phyloP scores from a whole-genome alignment of 2,113 vertebrate species.

The Cranoglanis bouderius region DNA sequence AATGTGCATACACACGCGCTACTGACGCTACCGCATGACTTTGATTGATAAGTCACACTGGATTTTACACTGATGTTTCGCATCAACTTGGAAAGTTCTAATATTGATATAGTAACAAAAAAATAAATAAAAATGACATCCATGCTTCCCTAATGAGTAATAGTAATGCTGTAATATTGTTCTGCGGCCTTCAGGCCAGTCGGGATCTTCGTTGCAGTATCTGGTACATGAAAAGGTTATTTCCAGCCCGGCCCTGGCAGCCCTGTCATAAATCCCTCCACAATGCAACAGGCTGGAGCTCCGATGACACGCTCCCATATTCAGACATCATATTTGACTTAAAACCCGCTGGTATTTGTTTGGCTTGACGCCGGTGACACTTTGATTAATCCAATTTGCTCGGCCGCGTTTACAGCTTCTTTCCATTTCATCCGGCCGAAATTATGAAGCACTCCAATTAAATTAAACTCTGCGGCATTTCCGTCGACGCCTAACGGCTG shows the following conservation, averaged over 20 bases:
- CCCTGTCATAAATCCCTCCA: slow-evolving; percentile 47
- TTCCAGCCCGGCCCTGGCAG: slow-evolving; percentile 39
- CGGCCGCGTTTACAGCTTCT: slow-evolving; percentile 44
- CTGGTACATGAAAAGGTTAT: slow-evolving; percentile 51
- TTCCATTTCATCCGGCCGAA: slow-evolving; percentile 44
- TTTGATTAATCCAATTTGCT: slow-evolving; percentile 61
- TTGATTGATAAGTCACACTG: too few species aligned
- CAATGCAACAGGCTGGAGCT: slow-evolving; percentile 43
- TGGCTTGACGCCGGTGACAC: slow-evolving; percentile 58
- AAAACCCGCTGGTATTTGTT: slow-evolving; percentile 55
- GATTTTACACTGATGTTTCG: too few species aligned
- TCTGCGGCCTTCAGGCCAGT: slow-evolving; percentile 44
- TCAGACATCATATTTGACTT: slow-evolving; percentile 57
- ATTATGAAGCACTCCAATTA: slow-evolving; percentile 56
- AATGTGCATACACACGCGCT: too few species aligned
- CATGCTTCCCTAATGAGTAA: background rate
- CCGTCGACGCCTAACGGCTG: slow-evolving; percentile 29
- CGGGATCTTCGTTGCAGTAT: slow-evolving; percentile 34
- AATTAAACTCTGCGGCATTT: slow-evolving; percentile 64
- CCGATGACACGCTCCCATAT: slow-evolving; percentile 41
- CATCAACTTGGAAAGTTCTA: background rate
- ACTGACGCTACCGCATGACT: background rate
- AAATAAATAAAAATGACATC: background rate
- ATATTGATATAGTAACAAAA: background rate
- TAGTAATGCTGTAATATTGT: background rate